phyloP scores from a whole-genome alignment of 2,797 vertebrate genomes.

The Pseudochirops cupreus region DNA sequence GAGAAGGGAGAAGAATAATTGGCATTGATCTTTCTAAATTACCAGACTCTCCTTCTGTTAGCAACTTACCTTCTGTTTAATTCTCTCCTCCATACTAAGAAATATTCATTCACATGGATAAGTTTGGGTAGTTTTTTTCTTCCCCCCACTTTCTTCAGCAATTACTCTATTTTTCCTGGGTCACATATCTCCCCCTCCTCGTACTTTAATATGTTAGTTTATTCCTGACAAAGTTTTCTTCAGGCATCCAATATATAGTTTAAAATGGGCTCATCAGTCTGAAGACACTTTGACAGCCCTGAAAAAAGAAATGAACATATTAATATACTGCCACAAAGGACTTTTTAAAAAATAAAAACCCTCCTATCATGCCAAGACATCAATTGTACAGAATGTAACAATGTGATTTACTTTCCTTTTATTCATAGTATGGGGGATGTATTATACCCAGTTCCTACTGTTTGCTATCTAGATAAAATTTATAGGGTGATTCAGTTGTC shows the following conservation, averaged over 20 bases:
- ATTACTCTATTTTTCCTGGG: not conserved
- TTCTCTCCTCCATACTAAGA: constrained; percentile 15
- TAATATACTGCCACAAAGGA: constrained; percentile 9
- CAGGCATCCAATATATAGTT: constrained; percentile 4
- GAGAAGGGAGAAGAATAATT: constrained; percentile 5
- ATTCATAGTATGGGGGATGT: constrained; percentile 35
- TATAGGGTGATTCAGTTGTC: constrained; percentile 50
- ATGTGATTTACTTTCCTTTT: constrained; percentile 49
- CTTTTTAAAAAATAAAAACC: not conserved
- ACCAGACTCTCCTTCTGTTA: constrained; percentile 25
- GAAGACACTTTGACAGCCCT: constrained; percentile 40
- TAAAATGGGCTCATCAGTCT: constrained; percentile 20
- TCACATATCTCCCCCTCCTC: not conserved
- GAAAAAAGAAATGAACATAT: constrained; percentile 25
- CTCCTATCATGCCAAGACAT: constrained; percentile 26
- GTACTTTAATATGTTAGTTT: not conserved
- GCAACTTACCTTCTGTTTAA: constrained; percentile 42
- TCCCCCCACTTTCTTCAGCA: constrained; percentile 17
- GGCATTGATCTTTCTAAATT: not conserved
- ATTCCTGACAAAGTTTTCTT: not conserved
- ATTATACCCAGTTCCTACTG: constrained; percentile 48
- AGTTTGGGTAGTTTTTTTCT: not conserved
- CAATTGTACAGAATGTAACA: constrained; percentile 54
- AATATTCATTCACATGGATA: not conserved
- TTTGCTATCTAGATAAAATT: constrained; percentile 60